A percentile compares a stretch with the other conserved stretches of the same genome.
Evolutionary conservation across 2,888 invertebrate species (phyloP).

Genomic region (Euzophera pinguis): DNA sequence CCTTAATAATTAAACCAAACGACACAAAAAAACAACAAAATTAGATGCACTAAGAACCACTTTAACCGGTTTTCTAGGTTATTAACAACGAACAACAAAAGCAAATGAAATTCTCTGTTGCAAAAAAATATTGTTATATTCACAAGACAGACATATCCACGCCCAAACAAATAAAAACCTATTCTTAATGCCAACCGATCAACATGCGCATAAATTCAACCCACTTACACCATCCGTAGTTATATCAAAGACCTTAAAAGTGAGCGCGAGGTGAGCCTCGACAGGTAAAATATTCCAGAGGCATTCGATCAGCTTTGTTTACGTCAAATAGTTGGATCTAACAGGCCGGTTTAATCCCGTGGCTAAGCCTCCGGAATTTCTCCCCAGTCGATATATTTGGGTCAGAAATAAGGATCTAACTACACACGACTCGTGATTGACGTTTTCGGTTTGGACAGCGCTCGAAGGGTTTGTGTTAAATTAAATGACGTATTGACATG

Average conservation of each 20-base stretch:
- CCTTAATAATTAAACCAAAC: too few relatives aligned
- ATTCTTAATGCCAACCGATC: not conserved
- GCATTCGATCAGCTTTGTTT: constrained; percentile 26
- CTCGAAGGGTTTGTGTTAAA: not conserved
- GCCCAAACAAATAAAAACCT: not conserved
- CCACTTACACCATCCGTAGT: constrained; percentile 4
- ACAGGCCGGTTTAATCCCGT: constrained; percentile 20
- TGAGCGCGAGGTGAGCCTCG: constrained; percentile 2
- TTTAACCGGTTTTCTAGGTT: too few relatives aligned
- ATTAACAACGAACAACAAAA: too few relatives aligned
- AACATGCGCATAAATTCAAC: constrained; percentile 8
- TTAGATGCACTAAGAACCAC: too few relatives aligned
- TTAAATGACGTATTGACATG: too few relatives aligned
- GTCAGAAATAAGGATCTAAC: not conserved
- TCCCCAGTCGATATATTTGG: constrained; percentile 18
- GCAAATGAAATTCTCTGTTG: too few relatives aligned
- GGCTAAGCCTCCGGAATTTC: constrained; percentile 23
- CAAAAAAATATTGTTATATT: too few relatives aligned
- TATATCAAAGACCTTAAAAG: constrained; percentile 6
- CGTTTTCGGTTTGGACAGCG: not conserved
- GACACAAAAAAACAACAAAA: too few relatives aligned
- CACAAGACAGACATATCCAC: not conserved
- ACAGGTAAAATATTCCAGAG: constrained; percentile 25
- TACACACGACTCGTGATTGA: not conserved
- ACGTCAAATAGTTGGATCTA: constrained; percentile 28